A percentile compares a stretch with the other conserved stretches of the same genome.
Conservation (phyloP, 1,140 invertebrate genomes). For the Popillia japonica region DNA sequence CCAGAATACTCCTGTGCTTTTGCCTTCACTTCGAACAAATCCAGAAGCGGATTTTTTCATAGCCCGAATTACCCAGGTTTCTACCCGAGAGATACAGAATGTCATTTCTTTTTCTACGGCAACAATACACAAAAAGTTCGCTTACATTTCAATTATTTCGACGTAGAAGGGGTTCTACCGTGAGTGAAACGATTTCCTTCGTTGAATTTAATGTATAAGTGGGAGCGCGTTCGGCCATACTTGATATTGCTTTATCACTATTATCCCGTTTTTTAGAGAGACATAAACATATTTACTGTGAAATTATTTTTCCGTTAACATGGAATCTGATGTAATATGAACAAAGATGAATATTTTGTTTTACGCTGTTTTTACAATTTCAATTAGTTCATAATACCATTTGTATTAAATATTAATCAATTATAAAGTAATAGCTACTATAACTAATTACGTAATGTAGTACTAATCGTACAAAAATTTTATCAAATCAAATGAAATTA, state of each 20-base stretch:
- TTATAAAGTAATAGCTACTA: too few relatives aligned
- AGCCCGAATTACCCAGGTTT: constrained; percentile 93
- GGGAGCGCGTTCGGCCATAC: not conserved
- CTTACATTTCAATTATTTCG: constrained; percentile 89
- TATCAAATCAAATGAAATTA: too few relatives aligned
- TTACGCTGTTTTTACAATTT: too few relatives aligned
- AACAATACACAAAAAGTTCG: constrained; percentile 80
- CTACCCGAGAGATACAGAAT: constrained; percentile 91
- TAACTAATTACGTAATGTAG: too few relatives aligned
- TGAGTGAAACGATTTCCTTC: constrained; percentile 64
- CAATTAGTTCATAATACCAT: too few relatives aligned
- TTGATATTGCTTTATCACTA: constrained; percentile 3
- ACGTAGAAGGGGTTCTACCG: constrained; percentile 90
- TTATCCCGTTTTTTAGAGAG: not conserved
- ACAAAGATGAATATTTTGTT: not conserved
- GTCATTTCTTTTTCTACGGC: constrained; percentile 94
- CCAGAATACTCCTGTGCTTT: constrained; percentile 81
- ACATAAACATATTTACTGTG: not conserved
- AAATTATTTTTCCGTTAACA: constrained; percentile 18
- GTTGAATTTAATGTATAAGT: not conserved
- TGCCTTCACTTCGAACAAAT: constrained; percentile 80
- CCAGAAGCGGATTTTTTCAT: constrained; percentile 82
- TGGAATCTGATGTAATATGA: not conserved
- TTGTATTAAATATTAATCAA: too few relatives aligned
- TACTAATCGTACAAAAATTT: too few relatives aligned